These are phyloP conservation scores for Scrobipalpa atriplicella DNA, from an alignment of 2,888 invertebrate species.

Conservation along the genomic window DNA sequence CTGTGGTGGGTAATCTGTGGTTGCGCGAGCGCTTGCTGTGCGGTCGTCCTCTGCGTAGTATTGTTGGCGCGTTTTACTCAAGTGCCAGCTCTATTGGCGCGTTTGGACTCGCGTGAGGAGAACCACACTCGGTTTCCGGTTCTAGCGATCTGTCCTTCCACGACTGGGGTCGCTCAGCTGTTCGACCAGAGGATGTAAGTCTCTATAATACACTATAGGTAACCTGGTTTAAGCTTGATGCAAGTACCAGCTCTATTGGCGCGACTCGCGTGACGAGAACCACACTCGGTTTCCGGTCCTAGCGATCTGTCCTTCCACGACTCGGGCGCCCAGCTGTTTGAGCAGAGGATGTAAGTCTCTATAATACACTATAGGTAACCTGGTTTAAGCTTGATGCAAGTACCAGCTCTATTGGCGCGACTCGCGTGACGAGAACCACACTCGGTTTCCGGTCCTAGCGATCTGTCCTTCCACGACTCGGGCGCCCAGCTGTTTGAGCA, in stretches of 20 bases:
- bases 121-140: conserved; percentile 44
- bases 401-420: conserved; percentile 63
- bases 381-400: too few relatives aligned
- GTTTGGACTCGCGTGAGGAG: conserved; percentile 42
- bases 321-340: conserved; percentile 44
- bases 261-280: conserved; percentile 39
- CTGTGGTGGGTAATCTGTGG: conserved; percentile 64
- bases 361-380: too few relatives aligned
- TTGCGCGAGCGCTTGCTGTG: conserved; percentile 61
- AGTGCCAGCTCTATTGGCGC: conserved; percentile 61
- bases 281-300: conserved; percentile 48
- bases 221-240: too few relatives aligned
- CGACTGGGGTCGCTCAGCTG: conserved; percentile 43
- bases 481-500: conserved; percentile 44
- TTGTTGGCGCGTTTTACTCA: conserved; percentile 68
- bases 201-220: too few relatives aligned
- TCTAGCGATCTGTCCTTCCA: conserved; percentile 58
- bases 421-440: conserved; percentile 29
- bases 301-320: conserved; percentile 56
- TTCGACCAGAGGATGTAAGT: conserved; percentile 54
- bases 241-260: conserved; percentile 63
- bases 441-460: conserved; percentile 50
- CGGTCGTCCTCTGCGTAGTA: conserved; percentile 63
- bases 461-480: conserved; percentile 56
- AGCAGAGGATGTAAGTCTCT: conserved; percentile 55